Evolutionary conservation across 2,113 vertebrate species (phyloP), one percentile per base, ranked within the genome.

Genomic region (Oreotrochilus melanogaster): DNA sequence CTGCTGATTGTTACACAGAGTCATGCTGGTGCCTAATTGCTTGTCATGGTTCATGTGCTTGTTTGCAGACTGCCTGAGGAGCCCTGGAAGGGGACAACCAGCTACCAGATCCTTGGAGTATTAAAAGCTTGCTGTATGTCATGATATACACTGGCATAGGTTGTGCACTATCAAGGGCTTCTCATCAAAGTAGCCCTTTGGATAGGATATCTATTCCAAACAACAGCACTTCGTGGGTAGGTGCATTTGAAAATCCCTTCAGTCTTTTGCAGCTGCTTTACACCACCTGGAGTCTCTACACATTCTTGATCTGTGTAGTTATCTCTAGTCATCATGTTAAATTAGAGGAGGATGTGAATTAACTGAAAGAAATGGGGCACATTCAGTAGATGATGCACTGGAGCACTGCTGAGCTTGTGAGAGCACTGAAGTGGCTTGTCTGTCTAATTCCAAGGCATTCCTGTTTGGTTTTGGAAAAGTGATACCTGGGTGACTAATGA

Each of bases 1-100:
- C 15, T 75, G 54, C 28, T 0, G 0, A 6, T 71, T 0, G 0
- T 91, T 88, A 75, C 21, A 43, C 16, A 27, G n/a, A 50, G 25
- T 56, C 75, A 18, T 45, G 27, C 80, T 75, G 57, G 27, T 89
- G 18, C 80, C 65, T 75, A 58, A 75, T 83, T 86, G 71, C 28
- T 75, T 91, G 66, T 89, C 48, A 47, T 48, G 47, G 39, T 54
- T 86, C 47, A 58, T 74, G 18, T 1, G 4, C 48, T 78, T 3
- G 0, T 74, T 82, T 94, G 57, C 51, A 86, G 76, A 51, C 51
- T 87, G 69, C 73, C 76, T 53, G 61, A 65, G 37, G 37, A 70
- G 25, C 54, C 51, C 30, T 14, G 31, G 60, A 50, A 0, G 0
- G 30, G 61, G 54, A 84, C 30, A 91, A 89, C 22, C 64, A 81